Conservation (phyloP, 2,797 vertebrate genomes). For the Cacajao melanocephalus region DNA sequence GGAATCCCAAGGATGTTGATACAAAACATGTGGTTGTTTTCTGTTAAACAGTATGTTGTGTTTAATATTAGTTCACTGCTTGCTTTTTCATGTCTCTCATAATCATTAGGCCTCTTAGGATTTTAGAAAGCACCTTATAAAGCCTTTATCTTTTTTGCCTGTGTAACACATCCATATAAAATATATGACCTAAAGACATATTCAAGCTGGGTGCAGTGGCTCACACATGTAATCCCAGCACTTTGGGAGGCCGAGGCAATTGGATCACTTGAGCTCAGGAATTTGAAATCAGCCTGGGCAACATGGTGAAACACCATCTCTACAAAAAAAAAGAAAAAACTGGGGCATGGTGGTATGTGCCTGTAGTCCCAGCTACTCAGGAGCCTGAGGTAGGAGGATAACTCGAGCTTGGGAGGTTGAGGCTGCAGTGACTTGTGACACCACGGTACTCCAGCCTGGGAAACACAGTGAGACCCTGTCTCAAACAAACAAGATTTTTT, state of each 20-base stretch:
- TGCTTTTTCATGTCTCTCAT: neutral
- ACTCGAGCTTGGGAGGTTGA: neutral
- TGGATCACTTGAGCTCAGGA: neutral
- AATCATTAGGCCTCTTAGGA: neutral
- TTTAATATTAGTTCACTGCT: neutral
- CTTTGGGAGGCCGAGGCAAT: neutral
- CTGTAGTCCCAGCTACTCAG: neutral
- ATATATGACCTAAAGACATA: neutral
- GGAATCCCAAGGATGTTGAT: neutral
- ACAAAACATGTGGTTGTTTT: neutral
- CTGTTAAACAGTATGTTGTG: neutral
- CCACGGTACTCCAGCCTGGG: neutral
- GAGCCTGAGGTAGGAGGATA: neutral
- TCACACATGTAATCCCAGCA: neutral
- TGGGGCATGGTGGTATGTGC: neutral
- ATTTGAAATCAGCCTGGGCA: neutral
- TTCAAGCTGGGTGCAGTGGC: neutral
- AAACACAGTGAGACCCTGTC: neutral
- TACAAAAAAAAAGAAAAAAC: neutral
- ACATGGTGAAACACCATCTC: neutral
- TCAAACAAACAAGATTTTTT: neutral
- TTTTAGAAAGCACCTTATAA: neutral
- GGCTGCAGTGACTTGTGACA: neutral
- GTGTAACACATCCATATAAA: neutral
- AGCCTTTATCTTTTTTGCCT: slow-evolving; percentile 6